Conservation (phyloP, 2,113 vertebrate genomes). For the Otis tarda region DNA sequence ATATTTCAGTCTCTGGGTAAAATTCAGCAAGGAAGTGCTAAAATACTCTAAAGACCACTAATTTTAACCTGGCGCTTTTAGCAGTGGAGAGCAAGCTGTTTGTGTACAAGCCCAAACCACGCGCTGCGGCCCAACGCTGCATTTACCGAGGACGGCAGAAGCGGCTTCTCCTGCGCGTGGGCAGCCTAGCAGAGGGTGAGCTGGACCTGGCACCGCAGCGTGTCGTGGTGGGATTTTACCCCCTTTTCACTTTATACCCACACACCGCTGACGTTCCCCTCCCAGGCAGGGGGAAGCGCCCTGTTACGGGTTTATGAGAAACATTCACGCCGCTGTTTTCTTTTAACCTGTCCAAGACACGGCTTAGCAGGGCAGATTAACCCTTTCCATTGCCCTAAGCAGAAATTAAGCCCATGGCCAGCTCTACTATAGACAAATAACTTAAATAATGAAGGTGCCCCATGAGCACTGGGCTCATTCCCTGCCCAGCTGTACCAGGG, state of each 20-base stretch:
- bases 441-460: background rate
- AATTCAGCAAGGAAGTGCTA: background rate
- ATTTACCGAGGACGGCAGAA: background rate
- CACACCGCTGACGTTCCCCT: background rate
- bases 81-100: accelerated
- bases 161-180: background rate
- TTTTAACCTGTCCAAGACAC: background rate
- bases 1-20: background rate
- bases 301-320: background rate
- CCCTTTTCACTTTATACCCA: background rate
- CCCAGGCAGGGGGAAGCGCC: background rate
- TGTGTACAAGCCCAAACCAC: background rate
- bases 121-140: background rate
- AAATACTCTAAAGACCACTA: background rate
- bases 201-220: accelerated
- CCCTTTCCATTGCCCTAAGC: background rate
- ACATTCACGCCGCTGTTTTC: background rate
- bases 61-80: background rate
- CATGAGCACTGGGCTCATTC: accelerated
- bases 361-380: background rate
- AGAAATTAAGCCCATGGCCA: background rate
- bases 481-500: background rate
- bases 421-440: background rate
- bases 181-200: background rate
- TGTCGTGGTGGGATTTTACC: background rate